Base-by-base conservation (phyloP, 2,888 invertebrate species). In the Clepsis dumicolana region DNA sequence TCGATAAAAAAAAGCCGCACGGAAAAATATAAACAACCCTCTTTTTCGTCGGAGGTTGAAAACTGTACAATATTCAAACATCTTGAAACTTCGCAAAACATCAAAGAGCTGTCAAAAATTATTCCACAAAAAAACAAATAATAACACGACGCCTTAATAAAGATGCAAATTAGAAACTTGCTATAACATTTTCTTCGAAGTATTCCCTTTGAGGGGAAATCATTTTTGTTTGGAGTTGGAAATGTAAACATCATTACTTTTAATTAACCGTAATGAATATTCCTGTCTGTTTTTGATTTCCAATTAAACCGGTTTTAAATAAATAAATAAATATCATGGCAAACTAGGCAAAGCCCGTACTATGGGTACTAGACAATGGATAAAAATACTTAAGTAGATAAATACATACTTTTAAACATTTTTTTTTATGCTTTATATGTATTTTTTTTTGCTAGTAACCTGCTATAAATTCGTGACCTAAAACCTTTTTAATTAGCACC, bases 261-360 rank as follows among this genome's bases (percentile, higher is more conserved):
- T 65, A 65, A 65, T 65, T 65, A 65, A 24, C 38, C 21, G 38
- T 41, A 29, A 65, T 59, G 21, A 59, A 65, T 65, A 65, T 52
- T 65, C 65, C n/a, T n/a, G 41, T 4, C 27, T n/a, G n/a, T 21
- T 16, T 44, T 29, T 64, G n/a, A n/a, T n/a, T n/a, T n/a, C n/a
- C n/a, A n/a, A n/a, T n/a, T n/a, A n/a, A n/a, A n/a, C n/a, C n/a
- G n/a, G n/a, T n/a, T n/a, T n/a, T n/a, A n/a, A n/a, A n/a, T n/a
- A n/a, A n/a, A n/a, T n/a, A n/a, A n/a, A n/a, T n/a, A n/a, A n/a
- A n/a, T n/a, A n/a, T n/a, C n/a, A n/a, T n/a, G n/a, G n/a, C n/a
- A n/a, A n/a, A n/a, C n/a, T n/a, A n/a, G n/a, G n/a, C n/a, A n/a
- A n/a, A n/a, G n/a, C n/a, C n/a, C n/a, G n/a, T n/a, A n/a, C n/a